A percentile compares a stretch with the other conserved stretches of the same genome.
phyloP scores from a whole-genome alignment of 2,797 vertebrate genomes.

The Takifugu rubripes region DNA sequence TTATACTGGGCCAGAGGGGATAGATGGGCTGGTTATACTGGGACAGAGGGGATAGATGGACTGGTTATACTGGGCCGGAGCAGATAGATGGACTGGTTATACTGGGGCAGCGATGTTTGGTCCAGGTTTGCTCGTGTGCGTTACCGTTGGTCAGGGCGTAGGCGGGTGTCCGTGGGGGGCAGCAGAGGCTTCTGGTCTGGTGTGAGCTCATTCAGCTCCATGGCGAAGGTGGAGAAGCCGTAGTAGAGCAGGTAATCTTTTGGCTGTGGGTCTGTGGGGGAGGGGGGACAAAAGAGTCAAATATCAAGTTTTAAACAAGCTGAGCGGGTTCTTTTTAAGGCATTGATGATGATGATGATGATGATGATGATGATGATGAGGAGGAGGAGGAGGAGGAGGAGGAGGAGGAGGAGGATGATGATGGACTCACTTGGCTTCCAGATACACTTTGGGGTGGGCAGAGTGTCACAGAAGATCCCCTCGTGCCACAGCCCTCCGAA shows the following conservation, averaged over 20 bases:
- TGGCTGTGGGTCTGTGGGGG: constrained; percentile 82
- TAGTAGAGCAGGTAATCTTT: constrained; percentile 82
- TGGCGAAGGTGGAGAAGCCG: constrained; percentile 89
- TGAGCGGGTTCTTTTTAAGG: no score
- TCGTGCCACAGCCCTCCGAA: constrained; percentile 93
- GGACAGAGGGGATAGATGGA: no score
- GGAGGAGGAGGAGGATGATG: background rate
- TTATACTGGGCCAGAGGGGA: no score
- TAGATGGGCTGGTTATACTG: no score
- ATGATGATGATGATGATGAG: no score
- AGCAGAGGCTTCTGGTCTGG: constrained; percentile 79
- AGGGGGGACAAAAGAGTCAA: constrained; percentile 15
- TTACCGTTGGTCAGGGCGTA: constrained; percentile 91
- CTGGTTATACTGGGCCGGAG: no score
- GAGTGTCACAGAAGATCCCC: constrained; percentile 86
- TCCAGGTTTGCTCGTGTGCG: background rate
- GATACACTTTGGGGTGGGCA: constrained; percentile 82
- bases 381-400: no score
- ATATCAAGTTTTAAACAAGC: no score
- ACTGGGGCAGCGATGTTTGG: no score
- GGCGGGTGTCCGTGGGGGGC: constrained; percentile 86
- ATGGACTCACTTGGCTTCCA: constrained; percentile 89
- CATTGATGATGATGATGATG: no score
- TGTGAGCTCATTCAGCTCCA: constrained; percentile 89
- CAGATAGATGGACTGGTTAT: no score